Evolutionary conservation across 2,113 vertebrate species (phyloP), one percentile per base, ranked within the genome.

Genomic region (Rhombomys opimus): DNA sequence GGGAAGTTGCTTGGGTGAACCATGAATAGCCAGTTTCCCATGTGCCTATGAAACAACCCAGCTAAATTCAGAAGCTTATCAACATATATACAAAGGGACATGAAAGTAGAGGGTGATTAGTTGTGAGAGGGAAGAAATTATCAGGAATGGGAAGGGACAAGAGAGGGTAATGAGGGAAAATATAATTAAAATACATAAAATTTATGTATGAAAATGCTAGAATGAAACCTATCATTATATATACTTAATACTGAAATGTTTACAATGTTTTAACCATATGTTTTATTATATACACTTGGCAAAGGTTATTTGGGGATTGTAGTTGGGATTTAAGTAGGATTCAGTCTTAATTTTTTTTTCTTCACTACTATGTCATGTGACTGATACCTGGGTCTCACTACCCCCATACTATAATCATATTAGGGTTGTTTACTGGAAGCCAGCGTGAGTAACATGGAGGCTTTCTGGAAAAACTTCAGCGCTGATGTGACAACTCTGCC

Each of bases 341-440:
- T 82, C 50, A 77, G 87, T 81, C 87, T 72, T 81, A 38, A 50
- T 73, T 93, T 85, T 87, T 85, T 87, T 41, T 80, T 85, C 27
- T 54, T 80, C 84, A 50, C 18, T 52, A 3, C 7, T 41, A 12
- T 14, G 32, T 1, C 2, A 22, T 30, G 1, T 46, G 86, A 14
- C 86, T 50, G 70, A 27, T 32, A 52, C 30, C 76, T 17, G 3
- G 35, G 52, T 10, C 2, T 70, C 32, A n/a, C 35, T 57, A 85
- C 32, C 38, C 23, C 5, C 70, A 38, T 7, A 22, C 23, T 5
- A 13, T 12, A 67, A 8, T 11, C 81, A 17, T 15, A 67, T 87
- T 61, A 84, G 63, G 32, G 61, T 67, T 80, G 65, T 76, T 38
- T 65, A 13, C n/a, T 59, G 82, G 11, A 41, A 25, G 57, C 57